A percentile compares a stretch with the other conserved stretches of the same genome.
phyloP scores from a whole-genome alignment of 1,140 invertebrate genomes.

The Melanaphis sacchari region DNA sequence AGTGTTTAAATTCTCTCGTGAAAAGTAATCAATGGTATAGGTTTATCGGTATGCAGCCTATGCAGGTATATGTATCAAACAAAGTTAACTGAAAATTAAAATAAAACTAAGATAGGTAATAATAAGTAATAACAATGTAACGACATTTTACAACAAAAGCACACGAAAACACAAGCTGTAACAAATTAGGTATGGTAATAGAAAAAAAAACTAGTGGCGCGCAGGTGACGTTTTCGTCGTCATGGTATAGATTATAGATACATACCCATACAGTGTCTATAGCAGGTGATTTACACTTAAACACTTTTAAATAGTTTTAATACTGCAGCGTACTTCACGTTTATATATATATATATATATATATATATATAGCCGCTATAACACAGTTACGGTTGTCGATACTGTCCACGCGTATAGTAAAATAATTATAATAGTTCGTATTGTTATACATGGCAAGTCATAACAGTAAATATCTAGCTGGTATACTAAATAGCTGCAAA shows the following conservation, averaged over 20 bases:
- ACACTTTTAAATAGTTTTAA: conserved; percentile 16
- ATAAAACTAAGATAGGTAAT: background rate
- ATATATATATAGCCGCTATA: background rate
- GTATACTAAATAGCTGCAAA: background rate
- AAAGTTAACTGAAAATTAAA: background rate
- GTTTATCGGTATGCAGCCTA: background rate
- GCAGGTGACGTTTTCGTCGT: background rate
- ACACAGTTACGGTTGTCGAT: background rate
- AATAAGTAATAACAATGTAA: background rate
- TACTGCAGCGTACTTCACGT: background rate
- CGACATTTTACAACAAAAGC: background rate
- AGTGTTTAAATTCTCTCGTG: background rate
- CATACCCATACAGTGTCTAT: background rate
- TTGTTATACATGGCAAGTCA: background rate
- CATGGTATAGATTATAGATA: background rate
- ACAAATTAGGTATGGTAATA: background rate
- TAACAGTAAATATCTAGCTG: background rate
- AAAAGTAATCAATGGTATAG: background rate
- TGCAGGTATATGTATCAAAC: background rate
- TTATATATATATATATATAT: no score
- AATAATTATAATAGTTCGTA: background rate
- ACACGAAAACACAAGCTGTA: background rate
- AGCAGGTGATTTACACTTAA: conserved; percentile 10
- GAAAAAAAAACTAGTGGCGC: background rate
- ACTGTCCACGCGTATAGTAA: background rate